A percentile compares a stretch with the other conserved stretches of the same genome.
These are phyloP conservation scores for Agriotes lineatus DNA, from an alignment of 2,888 invertebrate species.

Conservation along the genomic window DNA sequence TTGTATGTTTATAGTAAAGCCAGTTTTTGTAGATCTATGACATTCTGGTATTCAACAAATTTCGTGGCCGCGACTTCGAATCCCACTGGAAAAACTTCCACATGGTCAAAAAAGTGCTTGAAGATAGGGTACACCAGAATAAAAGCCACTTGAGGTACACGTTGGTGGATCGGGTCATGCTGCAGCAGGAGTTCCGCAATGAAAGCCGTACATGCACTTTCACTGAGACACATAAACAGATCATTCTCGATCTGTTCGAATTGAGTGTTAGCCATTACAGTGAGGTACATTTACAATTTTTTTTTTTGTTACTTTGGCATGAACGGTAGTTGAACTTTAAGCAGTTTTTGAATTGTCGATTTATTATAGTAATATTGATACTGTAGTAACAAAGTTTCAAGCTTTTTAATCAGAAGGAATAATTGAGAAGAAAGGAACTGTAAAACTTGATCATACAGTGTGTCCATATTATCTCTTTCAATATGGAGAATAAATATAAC, in stretches of 20 bases:
- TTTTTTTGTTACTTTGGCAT: not conserved
- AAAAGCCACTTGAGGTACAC: slow-evolving; percentile 74
- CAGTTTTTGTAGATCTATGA: slow-evolving; percentile 75
- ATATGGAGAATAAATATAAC: no score
- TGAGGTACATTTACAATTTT: slow-evolving; percentile 65
- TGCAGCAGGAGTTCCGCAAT: slow-evolving; percentile 74
- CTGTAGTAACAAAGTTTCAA: no score
- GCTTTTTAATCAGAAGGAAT: no score
- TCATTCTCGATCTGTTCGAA: slow-evolving; percentile 73
- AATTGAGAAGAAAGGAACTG: no score
- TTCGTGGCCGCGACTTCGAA: slow-evolving; percentile 71
- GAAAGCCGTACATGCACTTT: slow-evolving; percentile 66
- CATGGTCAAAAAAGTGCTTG: slow-evolving; percentile 72
- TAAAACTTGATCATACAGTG: no score
- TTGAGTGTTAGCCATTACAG: slow-evolving; percentile 78
- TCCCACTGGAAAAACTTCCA: slow-evolving; percentile 76
- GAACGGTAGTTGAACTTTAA: no score
- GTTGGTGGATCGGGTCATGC: slow-evolving; percentile 74
- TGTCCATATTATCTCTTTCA: no score
- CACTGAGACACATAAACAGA: slow-evolving; percentile 72
- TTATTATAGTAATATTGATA: no score
- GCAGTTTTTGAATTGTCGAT: no score
- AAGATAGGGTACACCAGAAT: slow-evolving; percentile 74
- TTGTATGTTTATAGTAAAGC: not conserved
- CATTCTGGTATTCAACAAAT: slow-evolving; percentile 71